Percentiles rank a stretch among this genome's conserved stretches.
Conservation (phyloP, 2,113 vertebrate species). For the Xiphophorus maculatus region DNA sequence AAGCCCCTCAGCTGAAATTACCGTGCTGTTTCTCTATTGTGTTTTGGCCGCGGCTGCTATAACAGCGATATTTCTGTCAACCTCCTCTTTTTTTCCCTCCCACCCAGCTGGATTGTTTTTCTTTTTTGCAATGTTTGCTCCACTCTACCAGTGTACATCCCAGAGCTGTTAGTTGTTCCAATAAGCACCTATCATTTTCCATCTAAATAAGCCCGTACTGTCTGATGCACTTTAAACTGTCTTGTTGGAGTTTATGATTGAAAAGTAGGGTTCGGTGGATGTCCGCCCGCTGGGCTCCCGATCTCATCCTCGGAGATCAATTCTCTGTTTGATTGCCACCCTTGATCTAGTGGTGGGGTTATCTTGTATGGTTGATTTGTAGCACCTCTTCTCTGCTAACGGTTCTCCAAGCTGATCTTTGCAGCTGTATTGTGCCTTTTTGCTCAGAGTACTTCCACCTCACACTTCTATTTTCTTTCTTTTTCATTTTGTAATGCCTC, state of each 20-base stretch:
- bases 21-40: constrained; percentile 25
- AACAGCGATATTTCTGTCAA: constrained; percentile 55
- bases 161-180: constrained; percentile 44
- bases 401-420: constrained; percentile 15
- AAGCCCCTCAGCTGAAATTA: constrained; percentile 28
- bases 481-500: constrained; percentile 5
- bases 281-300: constrained; percentile 41
- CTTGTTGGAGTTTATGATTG: constrained; percentile 60
- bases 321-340: constrained; percentile 39
- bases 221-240: constrained; percentile 47
- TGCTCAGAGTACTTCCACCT: background rate
- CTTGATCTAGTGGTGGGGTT: constrained; percentile 39
- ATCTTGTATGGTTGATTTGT: constrained; percentile 53
- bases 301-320: constrained; percentile 36
- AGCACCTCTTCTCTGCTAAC: constrained; percentile 22
- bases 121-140: constrained; percentile 36
- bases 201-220: constrained; percentile 20
- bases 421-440: background rate
- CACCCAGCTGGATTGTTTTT: constrained; percentile 46
- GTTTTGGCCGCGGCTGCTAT: constrained; percentile 30
- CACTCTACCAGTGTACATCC: constrained; percentile 53
- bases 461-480: background rate
- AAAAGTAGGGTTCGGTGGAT: constrained; percentile 56
- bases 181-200: constrained; percentile 48
- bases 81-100: constrained; percentile 33